phyloP scores from a whole-genome alignment of 2,113 vertebrate genomes.

The Apodemus sylvaticus region DNA sequence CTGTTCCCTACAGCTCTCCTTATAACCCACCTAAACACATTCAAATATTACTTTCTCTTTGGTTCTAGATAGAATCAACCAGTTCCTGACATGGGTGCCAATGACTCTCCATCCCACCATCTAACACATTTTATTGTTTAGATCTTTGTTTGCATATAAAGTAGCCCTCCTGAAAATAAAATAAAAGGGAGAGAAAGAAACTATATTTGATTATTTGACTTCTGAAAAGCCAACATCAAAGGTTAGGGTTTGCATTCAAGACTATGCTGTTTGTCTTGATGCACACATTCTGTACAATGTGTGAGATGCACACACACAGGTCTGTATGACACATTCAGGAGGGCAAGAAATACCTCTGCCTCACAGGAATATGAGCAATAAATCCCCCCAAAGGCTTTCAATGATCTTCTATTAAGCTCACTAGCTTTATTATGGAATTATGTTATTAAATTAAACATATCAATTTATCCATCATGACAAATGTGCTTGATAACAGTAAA shows the following conservation, averaged over 20 bases:
- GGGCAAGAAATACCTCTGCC: not conserved
- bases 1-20: not conserved
- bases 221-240: slow-evolving; percentile 86
- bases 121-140: not conserved
- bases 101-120: not conserved
- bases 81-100: not conserved
- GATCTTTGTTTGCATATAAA: slow-evolving; percentile 64
- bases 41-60: slow-evolving; percentile 17
- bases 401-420: not conserved
- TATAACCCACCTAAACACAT: not conserved
- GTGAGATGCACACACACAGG: no score
- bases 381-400: not conserved
- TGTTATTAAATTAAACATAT: not conserved
- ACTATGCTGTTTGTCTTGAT: slow-evolving; percentile 81
- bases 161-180: slow-evolving; percentile 66
- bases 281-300: no score
- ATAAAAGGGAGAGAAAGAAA: slow-evolving; percentile 37
- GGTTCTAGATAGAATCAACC: not conserved
- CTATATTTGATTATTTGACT: slow-evolving; percentile 85
- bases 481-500: not conserved
- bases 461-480: not conserved
- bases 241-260: slow-evolving; percentile 79
- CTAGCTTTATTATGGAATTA: not conserved
- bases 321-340: not conserved
- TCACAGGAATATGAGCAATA: not conserved